Conservation (phyloP, 2,113 vertebrate genomes). For the Osmerus mordax region DNA sequence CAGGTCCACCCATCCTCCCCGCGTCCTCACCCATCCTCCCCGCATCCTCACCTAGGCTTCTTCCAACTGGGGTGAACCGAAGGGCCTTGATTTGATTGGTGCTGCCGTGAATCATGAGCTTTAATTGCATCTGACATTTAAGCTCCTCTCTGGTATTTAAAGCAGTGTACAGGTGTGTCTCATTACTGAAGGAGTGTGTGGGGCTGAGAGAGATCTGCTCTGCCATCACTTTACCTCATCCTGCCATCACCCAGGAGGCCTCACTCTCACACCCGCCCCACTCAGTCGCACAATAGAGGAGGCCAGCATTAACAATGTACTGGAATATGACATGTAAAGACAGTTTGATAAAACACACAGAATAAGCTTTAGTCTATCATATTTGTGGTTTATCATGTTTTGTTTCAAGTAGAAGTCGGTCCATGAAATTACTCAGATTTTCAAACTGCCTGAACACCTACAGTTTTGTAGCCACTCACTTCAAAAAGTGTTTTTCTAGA, state of each 20-base stretch:
- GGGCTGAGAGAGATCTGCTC: slow-evolving; percentile 47
- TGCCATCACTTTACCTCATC: slow-evolving; percentile 33
- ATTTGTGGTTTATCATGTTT: neutral
- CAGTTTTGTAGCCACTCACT: too few relatives aligned
- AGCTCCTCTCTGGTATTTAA: slow-evolving; percentile 80
- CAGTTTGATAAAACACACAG: neutral
- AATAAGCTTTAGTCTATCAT: neutral
- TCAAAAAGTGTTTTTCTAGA: too few relatives aligned
- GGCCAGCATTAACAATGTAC: too few relatives aligned
- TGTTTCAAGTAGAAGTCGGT: neutral
- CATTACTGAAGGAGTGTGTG: slow-evolving; percentile 66
- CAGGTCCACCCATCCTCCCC: slow-evolving; percentile 39
- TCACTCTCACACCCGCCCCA: slow-evolving; percentile 27
- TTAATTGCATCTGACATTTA: slow-evolving; percentile 84
- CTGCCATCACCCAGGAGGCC: slow-evolving; percentile 34
- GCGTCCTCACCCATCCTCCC: slow-evolving; percentile 41
- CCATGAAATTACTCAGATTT: too few relatives aligned
- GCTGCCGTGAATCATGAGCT: slow-evolving; percentile 77
- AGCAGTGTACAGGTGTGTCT: slow-evolving; percentile 80
- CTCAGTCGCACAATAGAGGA: neutral
- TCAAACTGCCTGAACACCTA: too few relatives aligned
- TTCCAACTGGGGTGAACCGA: slow-evolving; percentile 63
- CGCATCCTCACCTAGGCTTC: slow-evolving; percentile 46
- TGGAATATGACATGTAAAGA: too few relatives aligned
- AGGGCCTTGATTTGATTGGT: slow-evolving; percentile 77